These are phyloP conservation scores for Benitochromis conjunctus DNA, from an alignment of 2,113 vertebrate species.

Conservation along the genomic window DNA sequence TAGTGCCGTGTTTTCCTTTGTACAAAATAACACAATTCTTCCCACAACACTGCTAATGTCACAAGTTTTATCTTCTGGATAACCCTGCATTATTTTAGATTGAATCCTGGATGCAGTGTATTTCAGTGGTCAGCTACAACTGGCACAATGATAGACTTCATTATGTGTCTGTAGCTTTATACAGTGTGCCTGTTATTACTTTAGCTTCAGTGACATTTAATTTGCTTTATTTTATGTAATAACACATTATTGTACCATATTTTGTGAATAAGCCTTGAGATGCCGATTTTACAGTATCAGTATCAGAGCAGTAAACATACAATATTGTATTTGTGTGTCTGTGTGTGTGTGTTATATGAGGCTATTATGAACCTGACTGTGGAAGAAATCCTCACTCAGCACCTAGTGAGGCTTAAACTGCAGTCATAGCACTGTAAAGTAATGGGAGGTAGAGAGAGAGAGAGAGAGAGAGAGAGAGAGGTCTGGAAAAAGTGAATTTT, in stretches of 20 bases:
- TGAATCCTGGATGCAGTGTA: background rate
- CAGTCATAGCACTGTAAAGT: slow-evolving; percentile 62
- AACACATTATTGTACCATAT: background rate
- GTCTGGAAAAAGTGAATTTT: slow-evolving; percentile 63
- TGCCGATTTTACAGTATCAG: background rate
- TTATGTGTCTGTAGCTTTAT: background rate
- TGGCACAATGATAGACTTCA: background rate
- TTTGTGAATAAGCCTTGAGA: background rate
- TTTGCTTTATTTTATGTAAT: background rate
- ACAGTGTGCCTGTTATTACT: background rate
- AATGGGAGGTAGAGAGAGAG: slow-evolving; percentile 38
- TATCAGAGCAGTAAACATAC: background rate
- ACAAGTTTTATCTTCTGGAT: fast-evolving
- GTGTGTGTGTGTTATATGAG: background rate
- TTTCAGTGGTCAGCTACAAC: background rate
- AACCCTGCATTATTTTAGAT: background rate
- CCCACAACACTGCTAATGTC: background rate
- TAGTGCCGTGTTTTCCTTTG: background rate
- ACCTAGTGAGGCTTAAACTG: slow-evolving; percentile 52
- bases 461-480: background rate
- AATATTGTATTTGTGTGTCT: background rate
- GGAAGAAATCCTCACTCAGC: slow-evolving; percentile 68
- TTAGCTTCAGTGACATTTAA: background rate
- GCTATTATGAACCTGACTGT: slow-evolving; percentile 55
- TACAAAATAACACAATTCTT: background rate